Evolutionary conservation across 2,113 vertebrate genomes (phyloP).

Genomic region (Danio rerio): DNA sequence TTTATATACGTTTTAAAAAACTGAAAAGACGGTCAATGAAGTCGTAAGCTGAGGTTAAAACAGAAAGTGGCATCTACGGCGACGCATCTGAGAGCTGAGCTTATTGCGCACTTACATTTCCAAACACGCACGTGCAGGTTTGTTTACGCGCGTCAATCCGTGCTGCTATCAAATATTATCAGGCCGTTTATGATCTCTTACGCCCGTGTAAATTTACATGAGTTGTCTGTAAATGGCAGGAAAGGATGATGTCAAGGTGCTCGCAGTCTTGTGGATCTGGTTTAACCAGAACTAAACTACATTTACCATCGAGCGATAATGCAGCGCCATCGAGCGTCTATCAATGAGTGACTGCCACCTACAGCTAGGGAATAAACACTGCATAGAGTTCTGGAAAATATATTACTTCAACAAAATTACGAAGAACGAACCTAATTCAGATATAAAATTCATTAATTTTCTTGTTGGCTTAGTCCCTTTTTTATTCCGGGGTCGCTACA

Average conservation of each 20-base stretch:
- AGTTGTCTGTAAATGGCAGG: not conserved
- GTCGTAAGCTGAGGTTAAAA: not conserved
- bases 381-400: not conserved
- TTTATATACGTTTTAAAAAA: not conserved
- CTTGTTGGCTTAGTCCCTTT: too few species aligned
- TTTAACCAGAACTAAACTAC: not conserved
- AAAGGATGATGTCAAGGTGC: not conserved
- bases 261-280: not conserved
- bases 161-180: not conserved
- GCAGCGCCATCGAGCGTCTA: not conserved
- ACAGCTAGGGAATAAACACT: constrained; percentile 15
- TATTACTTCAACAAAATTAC: not conserved
- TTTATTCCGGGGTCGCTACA: too few species aligned
- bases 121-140: not conserved
- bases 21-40: not conserved
- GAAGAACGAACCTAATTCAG: not conserved
- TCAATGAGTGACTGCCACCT: constrained; percentile 31
- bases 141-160: not conserved
- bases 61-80: not conserved
- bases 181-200: not conserved
- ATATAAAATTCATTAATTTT: too few species aligned
- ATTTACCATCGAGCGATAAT: not conserved
- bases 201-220: not conserved
- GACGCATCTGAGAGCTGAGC: not conserved
- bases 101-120: not conserved